Evolutionary conservation across 1,140 invertebrate genomes (phyloP), one percentile per base, ranked within the genome.

Genomic region (Hypothenemus hampei): DNA sequence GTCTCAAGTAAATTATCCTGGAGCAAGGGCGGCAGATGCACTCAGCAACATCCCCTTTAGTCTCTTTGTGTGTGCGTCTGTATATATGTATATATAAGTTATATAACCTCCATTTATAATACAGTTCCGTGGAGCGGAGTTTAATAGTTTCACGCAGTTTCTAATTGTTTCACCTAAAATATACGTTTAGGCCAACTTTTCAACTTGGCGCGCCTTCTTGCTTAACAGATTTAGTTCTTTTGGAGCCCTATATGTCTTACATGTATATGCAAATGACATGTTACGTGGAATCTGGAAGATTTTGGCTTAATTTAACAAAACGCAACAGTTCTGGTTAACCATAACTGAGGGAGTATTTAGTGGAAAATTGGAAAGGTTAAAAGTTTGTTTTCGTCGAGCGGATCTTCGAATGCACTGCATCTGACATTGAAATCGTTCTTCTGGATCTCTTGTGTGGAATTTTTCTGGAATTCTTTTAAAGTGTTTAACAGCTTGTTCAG

Each of bases 91-190:
- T n/a, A n/a, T n/a, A n/a, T n/a, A n/a, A n/a, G n/a, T n/a, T n/a
- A n/a, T 52, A 52, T 52, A 41, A 43, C 49, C 33, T 52, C 49
- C 49, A 52, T 52, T 52, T 41, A 52, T 52, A 52, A 52, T 41
- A 43, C 49, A 52, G 41, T 52, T 52, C 49, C 39, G 37, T 26
- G 29, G 49, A 52, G 39, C 49, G 39, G 23, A 52, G 49, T 52
- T 52, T 52, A 52, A 52, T 52, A 52, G 49, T 52, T 52, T 52
- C 49, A 41, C 22, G 13, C 35, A 29, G 26, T 29, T 44, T 49
- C 49, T 52, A 52, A 52, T 52, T 52, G 39, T 52, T 52, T 31
- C 49, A 43, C 39, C n/a, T 43, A 52, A 41, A 52, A 52, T 52
- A 52, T 52, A 52, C 37, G 37, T 20, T 37, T 33, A 33, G 49